Evolutionary conservation across 2,888 invertebrate species (phyloP).

Genomic region (Euphydryas editha): DNA sequence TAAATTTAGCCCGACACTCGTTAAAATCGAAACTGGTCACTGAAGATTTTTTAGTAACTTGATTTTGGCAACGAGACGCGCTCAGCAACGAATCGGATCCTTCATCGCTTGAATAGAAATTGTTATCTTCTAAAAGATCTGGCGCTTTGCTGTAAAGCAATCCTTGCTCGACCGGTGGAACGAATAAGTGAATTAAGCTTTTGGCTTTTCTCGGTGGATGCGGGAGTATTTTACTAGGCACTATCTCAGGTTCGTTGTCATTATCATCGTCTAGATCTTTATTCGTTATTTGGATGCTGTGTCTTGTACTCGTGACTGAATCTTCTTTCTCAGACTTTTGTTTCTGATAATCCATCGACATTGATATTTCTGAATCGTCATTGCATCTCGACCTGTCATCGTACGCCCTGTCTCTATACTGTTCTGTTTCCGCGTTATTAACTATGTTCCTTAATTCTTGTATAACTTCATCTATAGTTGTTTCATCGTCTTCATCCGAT

Average conservation of each 20-base stretch:
- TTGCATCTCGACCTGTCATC: conserved; percentile 70
- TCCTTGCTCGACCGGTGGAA: conserved; percentile 84
- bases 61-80: conserved; percentile 80
- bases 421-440: conserved; percentile 91
- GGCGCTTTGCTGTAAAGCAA: conserved; percentile 81
- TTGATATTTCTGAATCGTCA: conserved; percentile 70
- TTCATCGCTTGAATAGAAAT: conserved; percentile 85
- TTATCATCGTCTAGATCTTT: conserved; percentile 79
- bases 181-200: conserved; percentile 87
- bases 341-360: conserved; percentile 57
- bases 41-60: conserved; percentile 67
- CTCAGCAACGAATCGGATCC: conserved; percentile 89
- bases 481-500: conserved; percentile 88
- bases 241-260: conserved; percentile 86
- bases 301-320: conserved; percentile 80
- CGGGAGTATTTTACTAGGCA: conserved; percentile 90
- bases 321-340: conserved; percentile 78
- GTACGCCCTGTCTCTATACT: conserved; percentile 71
- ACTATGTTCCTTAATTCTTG: conserved; percentile 93
- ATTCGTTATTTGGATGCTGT: conserved; percentile 77
- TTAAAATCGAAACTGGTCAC: conserved; percentile 71
- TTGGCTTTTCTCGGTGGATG: conserved; percentile 91
- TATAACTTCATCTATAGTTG: conserved; percentile 94
- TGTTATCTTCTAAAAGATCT: conserved; percentile 80
- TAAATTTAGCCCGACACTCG: conserved; percentile 84